Conservation (phyloP, 2,797 vertebrate genomes). For the Merluccius polli region DNA sequence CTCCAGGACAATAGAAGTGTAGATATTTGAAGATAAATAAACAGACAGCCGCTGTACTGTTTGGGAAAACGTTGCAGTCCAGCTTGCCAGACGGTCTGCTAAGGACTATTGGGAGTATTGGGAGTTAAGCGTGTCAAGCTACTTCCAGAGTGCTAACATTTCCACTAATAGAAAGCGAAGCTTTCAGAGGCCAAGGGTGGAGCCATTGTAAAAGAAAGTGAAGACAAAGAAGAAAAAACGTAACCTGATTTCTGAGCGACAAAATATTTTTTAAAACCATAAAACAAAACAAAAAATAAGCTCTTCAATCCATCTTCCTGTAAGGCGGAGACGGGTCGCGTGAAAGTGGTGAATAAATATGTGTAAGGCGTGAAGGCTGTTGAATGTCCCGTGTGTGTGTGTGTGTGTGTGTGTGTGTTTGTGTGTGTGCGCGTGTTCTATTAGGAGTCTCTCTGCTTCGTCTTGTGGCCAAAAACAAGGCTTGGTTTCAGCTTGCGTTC, state of each 20-base stretch:
- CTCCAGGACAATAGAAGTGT: too few species aligned
- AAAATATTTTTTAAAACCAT: neutral
- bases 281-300: neutral
- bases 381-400: neutral
- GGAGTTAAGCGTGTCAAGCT: neutral
- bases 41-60: neutral
- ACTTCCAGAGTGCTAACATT: neutral
- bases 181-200: neutral
- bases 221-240: neutral
- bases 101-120: neutral
- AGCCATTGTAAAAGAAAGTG: neutral
- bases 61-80: neutral
- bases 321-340: constrained; percentile 21
- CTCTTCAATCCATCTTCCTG: neutral
- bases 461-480: too few species aligned
- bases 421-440: neutral
- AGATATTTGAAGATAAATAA: too few species aligned
- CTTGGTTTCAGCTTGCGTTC: too few species aligned
- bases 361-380: constrained; percentile 42
- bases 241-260: neutral
- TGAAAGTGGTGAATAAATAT: constrained; percentile 7
- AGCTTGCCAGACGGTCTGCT: neutral
- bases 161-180: neutral
- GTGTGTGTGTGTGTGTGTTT: constrained; percentile 3
- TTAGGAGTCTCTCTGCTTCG: too few species aligned